Evolutionary conservation across 2,888 invertebrate genomes (phyloP).

Genomic region (Sclerodermus sp.): DNA sequence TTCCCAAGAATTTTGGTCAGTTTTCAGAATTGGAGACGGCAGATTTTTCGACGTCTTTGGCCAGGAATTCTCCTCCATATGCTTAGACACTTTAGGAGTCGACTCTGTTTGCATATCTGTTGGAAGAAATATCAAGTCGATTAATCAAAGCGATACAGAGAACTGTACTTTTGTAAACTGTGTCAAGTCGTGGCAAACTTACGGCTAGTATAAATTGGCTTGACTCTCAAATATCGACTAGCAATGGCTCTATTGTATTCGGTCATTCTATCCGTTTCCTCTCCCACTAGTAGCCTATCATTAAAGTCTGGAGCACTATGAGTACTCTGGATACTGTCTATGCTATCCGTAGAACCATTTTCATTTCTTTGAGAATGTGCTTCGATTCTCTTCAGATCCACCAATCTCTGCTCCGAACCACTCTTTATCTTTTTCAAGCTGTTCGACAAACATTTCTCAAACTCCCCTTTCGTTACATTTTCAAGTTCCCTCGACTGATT

Average conservation of each 20-base stretch:
- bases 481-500: too few relatives aligned
- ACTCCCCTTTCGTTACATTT: too few relatives aligned
- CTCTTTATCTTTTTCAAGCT: conserved; percentile 32
- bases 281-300: conserved; percentile 44
- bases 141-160: too few relatives aligned
- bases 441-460: too few relatives aligned
- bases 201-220: not conserved
- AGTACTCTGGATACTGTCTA: conserved; percentile 50
- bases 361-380: conserved; percentile 34
- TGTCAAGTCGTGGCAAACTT: not conserved
- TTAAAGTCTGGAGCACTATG: conserved; percentile 54
- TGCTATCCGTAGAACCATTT: conserved; percentile 51
- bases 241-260: too few relatives aligned
- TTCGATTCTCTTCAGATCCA: conserved; percentile 29
- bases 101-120: conserved; percentile 37
- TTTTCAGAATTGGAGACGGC: conserved; percentile 48
- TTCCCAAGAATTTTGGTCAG: not conserved
- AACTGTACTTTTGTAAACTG: not conserved
- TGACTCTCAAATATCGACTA: too few relatives aligned
- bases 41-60: conserved; percentile 32
- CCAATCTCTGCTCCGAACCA: conserved; percentile 45
- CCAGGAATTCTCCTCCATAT: conserved; percentile 43
- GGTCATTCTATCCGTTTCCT: too few relatives aligned
- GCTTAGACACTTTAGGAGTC: conserved; percentile 33
- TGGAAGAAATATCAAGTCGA: conserved; percentile 1